Conservation (phyloP, 2,113 vertebrate species). For the Atherinomorus stipes region DNA sequence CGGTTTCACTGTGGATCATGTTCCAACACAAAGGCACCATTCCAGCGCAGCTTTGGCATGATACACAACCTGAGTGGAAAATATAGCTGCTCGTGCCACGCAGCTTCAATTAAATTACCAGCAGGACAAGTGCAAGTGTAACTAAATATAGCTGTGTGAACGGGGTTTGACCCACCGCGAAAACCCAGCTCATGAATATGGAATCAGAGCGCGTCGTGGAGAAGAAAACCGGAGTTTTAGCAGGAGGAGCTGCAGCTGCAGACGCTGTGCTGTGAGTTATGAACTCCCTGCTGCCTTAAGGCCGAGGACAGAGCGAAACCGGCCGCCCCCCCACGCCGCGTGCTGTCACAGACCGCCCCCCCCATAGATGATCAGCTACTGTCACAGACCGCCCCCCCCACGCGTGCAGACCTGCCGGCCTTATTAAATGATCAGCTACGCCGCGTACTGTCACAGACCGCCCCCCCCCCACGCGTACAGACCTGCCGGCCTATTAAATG, state of each 20-base stretch:
- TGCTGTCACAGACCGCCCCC: too few species aligned
- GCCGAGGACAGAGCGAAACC: constrained; percentile 1
- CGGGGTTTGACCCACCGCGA: constrained; percentile 51
- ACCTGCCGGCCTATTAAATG: constrained; percentile 77
- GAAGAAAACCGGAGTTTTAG: constrained; percentile 26
- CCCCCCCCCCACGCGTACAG: too few species aligned
- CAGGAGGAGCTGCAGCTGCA: constrained; percentile 20
- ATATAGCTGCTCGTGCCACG: constrained; percentile 57
- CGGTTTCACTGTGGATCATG: constrained; percentile 44
- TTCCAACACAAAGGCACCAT: constrained; percentile 46
- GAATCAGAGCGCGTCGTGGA: constrained; percentile 29
- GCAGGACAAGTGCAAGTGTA: constrained; percentile 65
- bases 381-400: too few species aligned
- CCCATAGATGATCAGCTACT: constrained; percentile 76
- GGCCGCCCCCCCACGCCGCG: constrained; percentile 31
- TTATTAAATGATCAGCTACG: constrained; percentile 79
- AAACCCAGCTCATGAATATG: constrained; percentile 44
- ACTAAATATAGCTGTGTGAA: constrained; percentile 70
- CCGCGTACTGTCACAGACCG: too few species aligned
- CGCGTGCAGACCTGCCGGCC: constrained; percentile 62
- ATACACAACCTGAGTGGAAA: constrained; percentile 66
- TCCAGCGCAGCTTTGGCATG: constrained; percentile 17
- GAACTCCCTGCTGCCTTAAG: constrained; percentile 1
- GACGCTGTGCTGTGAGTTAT: constrained; percentile 9
- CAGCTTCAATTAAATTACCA: constrained; percentile 70